phyloP scores from a whole-genome alignment of 64 coral and sea anemone genomes.

The Catalaphyllia jardinei region DNA sequence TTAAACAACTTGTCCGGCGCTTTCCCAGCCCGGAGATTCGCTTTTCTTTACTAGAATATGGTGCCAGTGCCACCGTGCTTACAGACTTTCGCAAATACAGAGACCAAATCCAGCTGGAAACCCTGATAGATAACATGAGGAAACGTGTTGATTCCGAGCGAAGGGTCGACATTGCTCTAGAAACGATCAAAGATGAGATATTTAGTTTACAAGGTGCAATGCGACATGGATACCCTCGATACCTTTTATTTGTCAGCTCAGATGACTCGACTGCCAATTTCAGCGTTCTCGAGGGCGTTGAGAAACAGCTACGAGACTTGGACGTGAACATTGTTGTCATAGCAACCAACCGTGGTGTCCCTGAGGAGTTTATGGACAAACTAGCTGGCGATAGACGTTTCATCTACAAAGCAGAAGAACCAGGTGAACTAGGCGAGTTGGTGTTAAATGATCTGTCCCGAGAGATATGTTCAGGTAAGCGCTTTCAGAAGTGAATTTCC shows the following conservation, averaged over 20 bases:
- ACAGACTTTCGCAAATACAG: slow-evolving; percentile 57
- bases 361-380: slow-evolving; percentile 31
- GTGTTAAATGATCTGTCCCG: slow-evolving; percentile 29
- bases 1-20: slow-evolving; percentile 39
- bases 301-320: slow-evolving; percentile 47
- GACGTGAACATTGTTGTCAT: slow-evolving; percentile 70
- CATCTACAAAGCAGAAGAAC: slow-evolving; percentile 42
- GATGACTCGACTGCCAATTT: slow-evolving; percentile 36
- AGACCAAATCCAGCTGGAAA: slow-evolving; percentile 22
- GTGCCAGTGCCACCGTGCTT: slow-evolving; percentile 19
- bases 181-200: slow-evolving; percentile 55
- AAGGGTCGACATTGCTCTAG: slow-evolving; percentile 62
- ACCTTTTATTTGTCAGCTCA: slow-evolving; percentile 53
- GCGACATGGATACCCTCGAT: slow-evolving; percentile 72
- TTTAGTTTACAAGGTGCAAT: slow-evolving; percentile 88
- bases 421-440: slow-evolving; percentile 21
- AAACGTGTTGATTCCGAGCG: slow-evolving; percentile 30
- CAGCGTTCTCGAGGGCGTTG: slow-evolving; percentile 4
- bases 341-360: slow-evolving; percentile 55
- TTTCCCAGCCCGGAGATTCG: slow-evolving; percentile 76
- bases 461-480: slow-evolving; percentile 64
- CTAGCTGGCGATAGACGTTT: slow-evolving; percentile 41
- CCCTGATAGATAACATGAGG: slow-evolving; percentile 36
- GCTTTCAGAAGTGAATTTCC: no score
- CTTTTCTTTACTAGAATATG: slow-evolving; percentile 74